Percentiles rank a stretch among this genome's conserved stretches.
Conservation (phyloP, 1,140 invertebrate species). For the Triops longicaudatus region DNA sequence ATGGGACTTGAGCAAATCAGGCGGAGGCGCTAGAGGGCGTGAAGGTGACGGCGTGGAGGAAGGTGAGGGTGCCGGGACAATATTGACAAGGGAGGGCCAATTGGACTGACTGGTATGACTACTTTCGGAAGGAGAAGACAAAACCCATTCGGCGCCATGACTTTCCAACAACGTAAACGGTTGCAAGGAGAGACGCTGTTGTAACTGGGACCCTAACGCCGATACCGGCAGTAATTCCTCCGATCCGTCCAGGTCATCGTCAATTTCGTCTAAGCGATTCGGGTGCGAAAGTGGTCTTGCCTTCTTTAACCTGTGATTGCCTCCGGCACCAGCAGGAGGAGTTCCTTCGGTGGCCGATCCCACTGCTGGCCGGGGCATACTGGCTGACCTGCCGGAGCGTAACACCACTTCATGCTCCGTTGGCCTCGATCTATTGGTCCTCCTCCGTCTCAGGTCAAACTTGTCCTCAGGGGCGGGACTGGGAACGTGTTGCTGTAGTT, state of each 20-base stretch:
- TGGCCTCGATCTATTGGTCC: neutral
- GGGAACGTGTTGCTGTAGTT: conserved; percentile 12
- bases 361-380: conserved; percentile 17
- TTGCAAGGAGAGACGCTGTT: neutral
- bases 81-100: conserved; percentile 22
- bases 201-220: neutral
- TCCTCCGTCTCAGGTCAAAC: neutral
- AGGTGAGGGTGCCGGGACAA: conserved; percentile 33
- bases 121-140: neutral
- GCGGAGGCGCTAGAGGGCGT: conserved; percentile 43
- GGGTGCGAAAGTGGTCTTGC: neutral
- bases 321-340: neutral
- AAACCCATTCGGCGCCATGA: neutral
- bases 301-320: neutral
- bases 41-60: conserved; percentile 43
- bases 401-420: neutral
- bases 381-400: conserved; percentile 17
- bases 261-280: neutral
- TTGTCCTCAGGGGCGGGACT: conserved; percentile 24
- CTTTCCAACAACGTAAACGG: neutral
- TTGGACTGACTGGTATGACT: conserved; percentile 42
- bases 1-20: conserved; percentile 41
- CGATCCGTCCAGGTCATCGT: neutral
- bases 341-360: neutral
- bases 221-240: neutral